Evolutionary conservation across 2,888 invertebrate genomes (phyloP), one percentile per base, ranked within the genome.

Genomic region (Timema cristinae): DNA sequence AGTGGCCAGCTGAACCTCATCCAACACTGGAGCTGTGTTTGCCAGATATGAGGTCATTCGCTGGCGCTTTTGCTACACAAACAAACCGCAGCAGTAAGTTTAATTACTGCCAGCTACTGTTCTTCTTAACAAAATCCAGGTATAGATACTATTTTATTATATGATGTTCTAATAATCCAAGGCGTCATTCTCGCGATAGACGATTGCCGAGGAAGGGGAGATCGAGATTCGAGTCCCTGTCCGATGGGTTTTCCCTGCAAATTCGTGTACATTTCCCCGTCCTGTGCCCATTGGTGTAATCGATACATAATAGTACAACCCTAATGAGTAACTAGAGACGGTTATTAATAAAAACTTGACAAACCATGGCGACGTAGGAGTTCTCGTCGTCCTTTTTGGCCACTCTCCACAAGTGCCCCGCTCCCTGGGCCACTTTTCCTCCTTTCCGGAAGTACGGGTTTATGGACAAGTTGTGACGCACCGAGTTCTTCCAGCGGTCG

Each of bases 401-500:
- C 63, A 95, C 88, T 0, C 93, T 93, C 95, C 95, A 95, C 56
- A 94, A 86, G 81, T 95, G 95, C 0, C 95, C 95, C 4, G 94
- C 94, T 5, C 95, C 95, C 77, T 94, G 93, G 0, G 92, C 87
- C 0, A 94, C 93, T 77, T 95, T 91, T 13, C 90, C 90, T 0
- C 94, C 94, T 82, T 95, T 95, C 61, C 91, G 87, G 81, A 95
- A 95, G 82, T 95, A 94, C 0, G 95, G 95, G 83, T 95, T 95
- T 79, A 95, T 95, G 52, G 94, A 94, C 15, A 95, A 84, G 81
- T 95, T 95, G 82, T 95, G 95, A 76, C 95, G 86, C 1, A 95
- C 94, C 0, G 94, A 95, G 80, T 95, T 95, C 83, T 95, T 95
- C 95, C 95, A 95, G 78, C 94, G 89, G 80, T 95, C 95, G 78